Percentiles rank a stretch among this genome's conserved stretches.
Conservation (phyloP, 30 jellyfish, hydroid and myxozoan species). For the Aurelia aurita region DNA sequence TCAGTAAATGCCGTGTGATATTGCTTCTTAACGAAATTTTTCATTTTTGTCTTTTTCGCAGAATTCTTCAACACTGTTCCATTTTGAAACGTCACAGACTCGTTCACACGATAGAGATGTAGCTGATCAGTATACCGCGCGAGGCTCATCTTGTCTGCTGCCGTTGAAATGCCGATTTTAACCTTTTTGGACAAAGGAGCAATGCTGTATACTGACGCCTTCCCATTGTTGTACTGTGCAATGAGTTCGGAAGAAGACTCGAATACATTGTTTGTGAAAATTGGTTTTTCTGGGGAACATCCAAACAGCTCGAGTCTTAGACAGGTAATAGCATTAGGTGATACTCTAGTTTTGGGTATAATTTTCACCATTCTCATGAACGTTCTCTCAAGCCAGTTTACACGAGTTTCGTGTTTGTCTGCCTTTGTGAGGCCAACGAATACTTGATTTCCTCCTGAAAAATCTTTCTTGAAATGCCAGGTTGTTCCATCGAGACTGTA, state of each 20-base stretch:
- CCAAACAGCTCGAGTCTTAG: conserved; percentile 61
- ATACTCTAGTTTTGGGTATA: conserved; percentile 11
- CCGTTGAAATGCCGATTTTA: background rate
- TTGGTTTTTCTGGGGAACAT: conserved; percentile 17
- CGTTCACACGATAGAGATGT: too few species aligned
- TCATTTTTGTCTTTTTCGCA: too few species aligned
- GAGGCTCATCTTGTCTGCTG: background rate
- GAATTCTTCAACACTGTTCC: background rate
- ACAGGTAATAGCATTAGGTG: conserved; percentile 1
- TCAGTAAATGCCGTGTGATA: too few species aligned
- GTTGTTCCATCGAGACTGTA: background rate
- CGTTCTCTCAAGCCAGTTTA: conserved; percentile 28
- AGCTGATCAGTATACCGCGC: background rate
- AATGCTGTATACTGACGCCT: background rate
- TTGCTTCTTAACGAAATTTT: too few species aligned
- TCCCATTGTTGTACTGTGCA: background rate
- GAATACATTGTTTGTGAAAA: background rate
- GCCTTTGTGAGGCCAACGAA: too few species aligned
- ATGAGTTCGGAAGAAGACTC: background rate
- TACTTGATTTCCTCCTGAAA: too few species aligned
- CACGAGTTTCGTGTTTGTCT: too few species aligned
- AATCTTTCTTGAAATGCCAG: background rate
- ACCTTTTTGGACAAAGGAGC: conserved; percentile 1
- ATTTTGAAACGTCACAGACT: background rate
- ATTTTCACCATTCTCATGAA: conserved; percentile 18